Evolutionary conservation across 2,113 vertebrate species (phyloP).

Genomic region (Hyperoodon ampullatus): DNA sequence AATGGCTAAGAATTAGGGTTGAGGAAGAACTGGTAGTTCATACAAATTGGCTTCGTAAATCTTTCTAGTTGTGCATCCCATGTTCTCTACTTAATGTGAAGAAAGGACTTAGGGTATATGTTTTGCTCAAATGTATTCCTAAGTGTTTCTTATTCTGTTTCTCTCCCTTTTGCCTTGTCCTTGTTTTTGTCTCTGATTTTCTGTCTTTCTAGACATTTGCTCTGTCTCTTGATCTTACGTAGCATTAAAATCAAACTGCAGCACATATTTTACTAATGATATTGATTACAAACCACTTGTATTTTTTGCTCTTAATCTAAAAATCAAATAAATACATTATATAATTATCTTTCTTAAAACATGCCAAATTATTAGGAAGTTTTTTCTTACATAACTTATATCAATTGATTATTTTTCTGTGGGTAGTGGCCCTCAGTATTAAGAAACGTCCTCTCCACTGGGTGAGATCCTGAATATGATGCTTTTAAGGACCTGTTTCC

Average conservation of each 20-base stretch:
- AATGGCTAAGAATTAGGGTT: background rate
- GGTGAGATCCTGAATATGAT: background rate
- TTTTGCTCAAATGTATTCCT: background rate
- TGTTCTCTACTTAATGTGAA: background rate
- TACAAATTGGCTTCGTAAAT: background rate
- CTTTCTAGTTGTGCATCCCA: background rate
- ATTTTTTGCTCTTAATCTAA: background rate
- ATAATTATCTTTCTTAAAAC: conserved; percentile 6
- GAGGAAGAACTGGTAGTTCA: background rate
- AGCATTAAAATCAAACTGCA: background rate
- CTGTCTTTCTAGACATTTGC: background rate
- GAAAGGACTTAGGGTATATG: background rate
- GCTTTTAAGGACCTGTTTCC: background rate
- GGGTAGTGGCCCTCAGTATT: background rate
- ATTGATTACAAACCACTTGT: conserved; percentile 4
- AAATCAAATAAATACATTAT: background rate
- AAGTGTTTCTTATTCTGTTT: background rate
- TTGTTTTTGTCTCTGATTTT: background rate
- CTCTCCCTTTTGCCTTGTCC: background rate
- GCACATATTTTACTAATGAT: background rate
- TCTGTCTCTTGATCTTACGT: background rate
- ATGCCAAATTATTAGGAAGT: background rate
- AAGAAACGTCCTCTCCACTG: background rate
- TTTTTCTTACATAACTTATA: background rate
- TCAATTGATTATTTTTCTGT: conserved; percentile 11